phyloP scores from a whole-genome alignment of 2,888 invertebrate species.

The Strigamia transsilvanica region DNA sequence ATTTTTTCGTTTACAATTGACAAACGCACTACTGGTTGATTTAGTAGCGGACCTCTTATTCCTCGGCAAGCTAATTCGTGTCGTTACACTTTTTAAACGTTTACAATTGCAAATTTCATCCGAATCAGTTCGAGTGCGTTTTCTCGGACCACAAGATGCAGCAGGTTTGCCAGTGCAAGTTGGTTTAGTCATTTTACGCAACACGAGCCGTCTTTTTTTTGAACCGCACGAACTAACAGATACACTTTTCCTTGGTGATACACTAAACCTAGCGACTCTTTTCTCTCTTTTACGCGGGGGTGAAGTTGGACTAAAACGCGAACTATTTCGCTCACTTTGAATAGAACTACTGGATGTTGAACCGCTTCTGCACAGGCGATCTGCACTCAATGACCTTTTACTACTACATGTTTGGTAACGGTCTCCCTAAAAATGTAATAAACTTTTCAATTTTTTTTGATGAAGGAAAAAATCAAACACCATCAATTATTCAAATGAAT shows the following conservation, averaged over 20 bases:
- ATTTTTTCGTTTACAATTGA: too few relatives aligned
- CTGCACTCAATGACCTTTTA: neutral
- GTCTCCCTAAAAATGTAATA: neutral
- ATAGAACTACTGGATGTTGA: neutral
- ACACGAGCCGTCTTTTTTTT: neutral
- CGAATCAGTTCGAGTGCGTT: neutral
- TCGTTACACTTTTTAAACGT: too few relatives aligned
- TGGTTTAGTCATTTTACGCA: neutral
- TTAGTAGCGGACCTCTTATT: too few relatives aligned
- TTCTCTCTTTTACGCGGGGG: neutral
- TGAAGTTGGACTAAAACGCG: neutral
- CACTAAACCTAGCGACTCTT: neutral
- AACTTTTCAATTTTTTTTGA: too few relatives aligned
- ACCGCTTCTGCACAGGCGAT: neutral
- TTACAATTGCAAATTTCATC: too few relatives aligned
- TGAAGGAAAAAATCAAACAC: neutral
- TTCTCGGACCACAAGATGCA: neutral
- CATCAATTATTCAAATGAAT: neutral
- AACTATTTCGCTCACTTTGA: neutral
- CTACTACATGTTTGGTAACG: neutral
- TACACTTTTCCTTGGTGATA: neutral
- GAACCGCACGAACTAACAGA: neutral
- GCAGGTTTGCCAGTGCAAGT: neutral
- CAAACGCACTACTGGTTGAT: too few relatives aligned
- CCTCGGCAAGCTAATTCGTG: too few relatives aligned